Evolutionary conservation across 1,140 invertebrate species (phyloP), one percentile per base, ranked within the genome.

Genomic region (Elysia chlorotica): DNA sequence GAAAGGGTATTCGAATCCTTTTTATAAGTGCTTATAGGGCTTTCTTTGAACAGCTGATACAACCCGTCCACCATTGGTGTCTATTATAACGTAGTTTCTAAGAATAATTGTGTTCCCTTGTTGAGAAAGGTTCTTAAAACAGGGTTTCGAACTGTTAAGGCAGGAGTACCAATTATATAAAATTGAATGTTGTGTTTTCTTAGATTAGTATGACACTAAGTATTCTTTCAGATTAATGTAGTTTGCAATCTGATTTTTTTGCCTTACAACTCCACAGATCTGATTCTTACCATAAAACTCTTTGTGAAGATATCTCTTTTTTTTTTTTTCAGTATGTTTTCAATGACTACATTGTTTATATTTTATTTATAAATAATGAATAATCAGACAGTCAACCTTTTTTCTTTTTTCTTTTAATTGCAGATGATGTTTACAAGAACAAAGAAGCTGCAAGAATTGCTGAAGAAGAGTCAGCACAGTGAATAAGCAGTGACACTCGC

Each of bases 351-450:
- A 48, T n/a, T n/a, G n/a, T 48, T 48, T 48, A 48, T 14, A n/a
- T 48, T 48, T 48, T 48, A 10, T 48, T 48, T 48, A 14, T 10
- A 14, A 48, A 10, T 48, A 48, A n/a, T n/a, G n/a, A n/a, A n/a
- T n/a, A n/a, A n/a, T n/a, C n/a, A n/a, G n/a, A n/a, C n/a, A n/a
- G n/a, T n/a, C n/a, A n/a, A n/a, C n/a, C n/a, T n/a, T n/a, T 48
- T 48, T 48, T 48, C 21, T 6, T 2, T 38, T 61, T n/a, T 65
- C 19, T 53, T 54, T 69, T 68, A 56, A 68, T 86, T 85, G 17
- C 77, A 91, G 91, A 94, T 87, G 88, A 87, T 61, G 93, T 92
- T 10, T 95, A 91, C 81, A 95, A 95, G 83, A 90, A 87, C 68
- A 89, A 90, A 31, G 90, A 92, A 89, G 91, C 93, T 0, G 90